These are phyloP conservation scores for Todus mexicanus DNA, from an alignment of 2,797 vertebrate genomes.

Conservation along the genomic window DNA sequence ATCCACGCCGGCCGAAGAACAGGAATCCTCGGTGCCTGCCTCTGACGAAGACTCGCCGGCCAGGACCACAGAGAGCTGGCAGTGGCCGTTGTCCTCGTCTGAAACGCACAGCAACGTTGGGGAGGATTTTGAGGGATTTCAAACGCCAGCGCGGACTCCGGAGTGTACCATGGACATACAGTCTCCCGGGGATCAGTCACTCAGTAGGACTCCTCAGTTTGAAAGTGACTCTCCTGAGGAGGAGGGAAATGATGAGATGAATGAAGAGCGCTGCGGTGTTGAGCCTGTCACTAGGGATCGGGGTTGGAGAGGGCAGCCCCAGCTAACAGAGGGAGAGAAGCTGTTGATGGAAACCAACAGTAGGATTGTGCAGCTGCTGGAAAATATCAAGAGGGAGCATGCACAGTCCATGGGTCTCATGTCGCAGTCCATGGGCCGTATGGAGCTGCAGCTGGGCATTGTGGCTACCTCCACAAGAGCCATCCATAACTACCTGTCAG, in stretches of 20 bases:
- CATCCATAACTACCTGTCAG: slow-evolving; percentile 76
- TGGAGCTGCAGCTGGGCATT: slow-evolving; percentile 75
- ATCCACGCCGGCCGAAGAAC: slow-evolving; percentile 70
- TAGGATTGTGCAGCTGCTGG: slow-evolving; percentile 75
- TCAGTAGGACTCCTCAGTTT: slow-evolving; percentile 75
- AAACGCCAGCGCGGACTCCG: slow-evolving; percentile 70
- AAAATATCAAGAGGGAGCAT: slow-evolving; percentile 76
- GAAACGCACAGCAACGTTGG: slow-evolving; percentile 74
- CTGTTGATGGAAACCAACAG: slow-evolving; percentile 75
- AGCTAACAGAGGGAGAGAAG: slow-evolving; percentile 73
- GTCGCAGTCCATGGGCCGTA: slow-evolving; percentile 73
- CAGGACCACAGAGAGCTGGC: slow-evolving; percentile 75
- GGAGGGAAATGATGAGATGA: slow-evolving; percentile 73
- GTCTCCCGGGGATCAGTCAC: slow-evolving; percentile 70
- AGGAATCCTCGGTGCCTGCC: slow-evolving; percentile 71
- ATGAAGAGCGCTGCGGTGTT: slow-evolving; percentile 73
- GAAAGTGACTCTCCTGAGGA: slow-evolving; percentile 76
- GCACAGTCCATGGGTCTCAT: slow-evolving; percentile 75
- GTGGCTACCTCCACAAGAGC: slow-evolving; percentile 76
- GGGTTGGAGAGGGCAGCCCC: slow-evolving; percentile 75
- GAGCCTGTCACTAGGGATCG: slow-evolving; percentile 74
- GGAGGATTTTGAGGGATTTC: slow-evolving; percentile 75
- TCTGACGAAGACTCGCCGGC: slow-evolving; percentile 72
- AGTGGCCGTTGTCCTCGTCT: slow-evolving; percentile 71
- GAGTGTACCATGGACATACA: slow-evolving; percentile 72